Conservation (phyloP, 2,888 invertebrate species). For the Plusia festucae region DNA sequence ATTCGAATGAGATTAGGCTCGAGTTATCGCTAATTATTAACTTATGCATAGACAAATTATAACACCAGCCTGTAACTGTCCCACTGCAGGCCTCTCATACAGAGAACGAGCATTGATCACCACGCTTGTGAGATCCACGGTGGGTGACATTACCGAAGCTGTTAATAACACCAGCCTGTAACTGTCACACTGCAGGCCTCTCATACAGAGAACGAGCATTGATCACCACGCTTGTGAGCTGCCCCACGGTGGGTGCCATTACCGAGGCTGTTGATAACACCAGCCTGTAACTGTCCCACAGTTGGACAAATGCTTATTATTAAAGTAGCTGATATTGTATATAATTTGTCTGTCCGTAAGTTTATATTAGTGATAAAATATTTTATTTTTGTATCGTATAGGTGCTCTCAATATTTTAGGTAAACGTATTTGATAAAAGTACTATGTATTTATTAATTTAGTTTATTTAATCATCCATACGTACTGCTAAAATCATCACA, state of each 20-base stretch:
- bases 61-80: constrained; percentile 4
- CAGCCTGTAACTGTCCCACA: constrained; percentile 4
- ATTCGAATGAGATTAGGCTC: neutral
- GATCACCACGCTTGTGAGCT: constrained; percentile 1
- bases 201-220: constrained; percentile 4
- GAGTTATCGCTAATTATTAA: neutral
- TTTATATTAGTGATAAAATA: neutral
- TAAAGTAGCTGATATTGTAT: too few relatives aligned
- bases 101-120: constrained; percentile 4
- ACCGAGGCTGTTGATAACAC: constrained; percentile 1
- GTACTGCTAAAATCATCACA: too few relatives aligned
- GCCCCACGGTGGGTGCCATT: constrained; percentile 2
- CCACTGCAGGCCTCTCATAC: constrained; percentile 4
- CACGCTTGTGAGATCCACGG: neutral
- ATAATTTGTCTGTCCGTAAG: neutral
- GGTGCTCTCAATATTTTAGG: constrained; percentile 10
- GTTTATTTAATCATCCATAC: neutral
- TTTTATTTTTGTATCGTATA: constrained; percentile 11
- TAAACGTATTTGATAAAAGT: constrained; percentile 3
- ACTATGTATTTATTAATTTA: neutral
- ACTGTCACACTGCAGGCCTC: constrained; percentile 4
- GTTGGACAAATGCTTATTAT: neutral
- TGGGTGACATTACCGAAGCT: neutral
- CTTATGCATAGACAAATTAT: neutral
- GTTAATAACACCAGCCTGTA: constrained; percentile 4